These are phyloP conservation scores for Macquaria ambigua DNA, from an alignment of 2,113 vertebrate species.

Conservation along the genomic window DNA sequence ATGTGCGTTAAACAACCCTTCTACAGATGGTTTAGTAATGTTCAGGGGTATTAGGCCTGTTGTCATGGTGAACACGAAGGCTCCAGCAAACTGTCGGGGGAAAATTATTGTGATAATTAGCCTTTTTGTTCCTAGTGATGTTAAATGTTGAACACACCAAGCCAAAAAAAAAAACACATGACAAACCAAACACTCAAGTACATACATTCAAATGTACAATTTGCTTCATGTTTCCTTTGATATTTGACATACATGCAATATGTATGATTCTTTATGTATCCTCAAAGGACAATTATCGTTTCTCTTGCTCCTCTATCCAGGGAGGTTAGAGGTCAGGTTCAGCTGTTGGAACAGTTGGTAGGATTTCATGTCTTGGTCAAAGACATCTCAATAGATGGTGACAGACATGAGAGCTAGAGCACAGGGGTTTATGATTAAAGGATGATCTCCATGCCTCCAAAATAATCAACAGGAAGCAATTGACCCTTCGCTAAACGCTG, in stretches of 20 bases:
- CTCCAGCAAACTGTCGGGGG: conserved; percentile 48
- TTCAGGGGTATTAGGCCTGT: conserved; percentile 72
- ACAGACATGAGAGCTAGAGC: not conserved
- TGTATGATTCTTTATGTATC: not conserved
- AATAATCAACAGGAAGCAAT: not conserved
- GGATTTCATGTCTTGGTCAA: not conserved
- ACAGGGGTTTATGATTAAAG: not conserved
- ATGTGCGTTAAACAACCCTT: conserved; percentile 72
- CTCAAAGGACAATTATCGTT: not conserved
- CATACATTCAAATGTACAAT: not conserved
- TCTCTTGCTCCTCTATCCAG: not conserved
- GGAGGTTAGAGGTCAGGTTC: not conserved
- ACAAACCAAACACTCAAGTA: conserved; percentile 6
- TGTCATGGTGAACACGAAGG: conserved; percentile 74
- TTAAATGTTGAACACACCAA: conserved; percentile 46
- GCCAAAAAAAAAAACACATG: not conserved
- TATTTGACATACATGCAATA: not conserved
- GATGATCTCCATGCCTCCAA: not conserved
- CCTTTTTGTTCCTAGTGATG: conserved; percentile 57
- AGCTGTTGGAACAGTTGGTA: not conserved
- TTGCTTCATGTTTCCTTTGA: not conserved
- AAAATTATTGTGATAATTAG: conserved; percentile 71
- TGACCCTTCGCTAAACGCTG: not conserved
- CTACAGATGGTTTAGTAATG: conserved; percentile 77
- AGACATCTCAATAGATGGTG: not conserved